Evolutionary conservation across 2,888 invertebrate genomes (phyloP).

Genomic region (Leptogaster cylindrica): DNA sequence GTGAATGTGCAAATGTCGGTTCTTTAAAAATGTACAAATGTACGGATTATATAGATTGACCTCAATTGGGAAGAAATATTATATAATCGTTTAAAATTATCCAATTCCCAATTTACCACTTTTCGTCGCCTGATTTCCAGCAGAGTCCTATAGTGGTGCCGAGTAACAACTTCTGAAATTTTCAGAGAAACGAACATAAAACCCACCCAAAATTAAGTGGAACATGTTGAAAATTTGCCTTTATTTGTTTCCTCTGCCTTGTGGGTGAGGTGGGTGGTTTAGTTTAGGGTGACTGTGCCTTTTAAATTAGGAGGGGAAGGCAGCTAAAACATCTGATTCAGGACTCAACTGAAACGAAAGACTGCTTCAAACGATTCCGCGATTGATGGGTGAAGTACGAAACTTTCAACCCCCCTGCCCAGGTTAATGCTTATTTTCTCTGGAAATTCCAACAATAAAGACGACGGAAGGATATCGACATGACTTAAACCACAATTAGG

Average conservation of each 20-base stretch:
- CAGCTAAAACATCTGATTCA: too few relatives aligned
- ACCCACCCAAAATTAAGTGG: slow-evolving; percentile 28
- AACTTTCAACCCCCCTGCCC: too few relatives aligned
- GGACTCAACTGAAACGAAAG: too few relatives aligned
- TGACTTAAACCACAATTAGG: slow-evolving; percentile 22
- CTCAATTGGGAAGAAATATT: too few relatives aligned
- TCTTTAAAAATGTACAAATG: too few relatives aligned
- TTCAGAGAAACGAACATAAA: too few relatives aligned
- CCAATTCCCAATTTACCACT: background rate
- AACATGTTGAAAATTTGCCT: slow-evolving; percentile 28
- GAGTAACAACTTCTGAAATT: too few relatives aligned
- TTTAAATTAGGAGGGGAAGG: background rate
- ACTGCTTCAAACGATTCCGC: background rate
- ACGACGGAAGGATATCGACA: background rate
- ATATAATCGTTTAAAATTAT: slow-evolving; percentile 25
- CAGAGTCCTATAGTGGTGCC: too few relatives aligned
- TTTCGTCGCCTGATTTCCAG: background rate
- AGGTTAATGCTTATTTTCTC: slow-evolving; percentile 8
- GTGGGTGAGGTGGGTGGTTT: background rate
- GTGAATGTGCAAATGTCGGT: too few relatives aligned
- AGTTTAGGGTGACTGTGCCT: background rate
- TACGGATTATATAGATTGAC: too few relatives aligned
- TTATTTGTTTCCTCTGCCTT: slow-evolving; percentile 6
- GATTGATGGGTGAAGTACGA: background rate
- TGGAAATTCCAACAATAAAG: background rate